A percentile compares a stretch with the other conserved stretches of the same genome.
These are phyloP conservation scores for Netelia melanura DNA, from an alignment of 2,888 invertebrate genomes.

Conservation along the genomic window DNA sequence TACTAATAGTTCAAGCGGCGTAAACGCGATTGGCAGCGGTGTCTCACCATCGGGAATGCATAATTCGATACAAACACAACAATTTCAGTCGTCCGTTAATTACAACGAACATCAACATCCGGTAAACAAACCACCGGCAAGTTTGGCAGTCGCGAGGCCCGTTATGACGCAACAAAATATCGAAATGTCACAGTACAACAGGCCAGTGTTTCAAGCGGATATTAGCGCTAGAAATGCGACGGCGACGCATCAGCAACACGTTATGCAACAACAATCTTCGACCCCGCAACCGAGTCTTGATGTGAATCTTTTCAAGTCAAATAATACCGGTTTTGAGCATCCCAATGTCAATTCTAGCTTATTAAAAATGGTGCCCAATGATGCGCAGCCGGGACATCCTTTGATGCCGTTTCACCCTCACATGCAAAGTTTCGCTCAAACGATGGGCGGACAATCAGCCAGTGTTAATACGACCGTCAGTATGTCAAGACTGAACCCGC, in stretches of 20 bases:
- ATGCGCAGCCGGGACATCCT: conserved; percentile 77
- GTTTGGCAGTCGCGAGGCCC: conserved; percentile 82
- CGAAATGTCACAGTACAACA: conserved; percentile 78
- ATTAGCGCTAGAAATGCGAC: conserved; percentile 75
- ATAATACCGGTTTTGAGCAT: conserved; percentile 78
- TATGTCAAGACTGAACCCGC: conserved; percentile 91
- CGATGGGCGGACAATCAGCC: conserved; percentile 79
- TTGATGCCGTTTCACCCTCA: conserved; percentile 80
- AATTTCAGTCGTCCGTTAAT: conserved; percentile 78
- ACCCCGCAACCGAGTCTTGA: conserved; percentile 79
- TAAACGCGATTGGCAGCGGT: conserved; percentile 73
- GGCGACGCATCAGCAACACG: conserved; percentile 76
- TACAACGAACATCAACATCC: conserved; percentile 78
- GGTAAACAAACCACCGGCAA: conserved; percentile 78
- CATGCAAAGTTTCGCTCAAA: conserved; percentile 80
- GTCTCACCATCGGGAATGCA: conserved; percentile 78
- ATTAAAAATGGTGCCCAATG: conserved; percentile 84
- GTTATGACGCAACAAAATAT: conserved; percentile 79
- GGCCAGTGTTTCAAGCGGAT: conserved; percentile 79
- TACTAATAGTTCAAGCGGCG: conserved; percentile 84
- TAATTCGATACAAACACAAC: conserved; percentile 79
- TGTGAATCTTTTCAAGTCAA: conserved; percentile 79
- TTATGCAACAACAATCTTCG: conserved; percentile 79
- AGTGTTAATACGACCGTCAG: conserved; percentile 85
- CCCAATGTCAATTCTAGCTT: conserved; percentile 82